Evolutionary conservation across 2,888 invertebrate genomes (phyloP).

Genomic region (Phytoseiulus persimilis): DNA sequence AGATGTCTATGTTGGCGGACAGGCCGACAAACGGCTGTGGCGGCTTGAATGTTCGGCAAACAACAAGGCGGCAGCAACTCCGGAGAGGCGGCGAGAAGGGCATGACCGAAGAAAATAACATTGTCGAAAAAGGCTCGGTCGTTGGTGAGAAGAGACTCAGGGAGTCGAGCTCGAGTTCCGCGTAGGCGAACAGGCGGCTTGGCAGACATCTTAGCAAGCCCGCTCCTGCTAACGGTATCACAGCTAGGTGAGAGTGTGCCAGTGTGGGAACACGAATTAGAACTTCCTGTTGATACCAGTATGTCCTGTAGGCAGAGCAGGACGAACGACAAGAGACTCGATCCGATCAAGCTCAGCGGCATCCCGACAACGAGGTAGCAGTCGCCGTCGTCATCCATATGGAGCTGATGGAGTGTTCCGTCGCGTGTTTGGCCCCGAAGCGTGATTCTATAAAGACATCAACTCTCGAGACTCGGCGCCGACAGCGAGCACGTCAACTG

Average conservation of each 20-base stretch:
- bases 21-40: too few species aligned
- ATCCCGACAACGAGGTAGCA: neutral
- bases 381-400: neutral
- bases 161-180: neutral
- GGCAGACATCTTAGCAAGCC: neutral
- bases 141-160: neutral
- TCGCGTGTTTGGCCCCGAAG: neutral
- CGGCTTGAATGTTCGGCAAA: neutral
- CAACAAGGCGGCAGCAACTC: neutral
- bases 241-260: neutral
- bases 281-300: neutral
- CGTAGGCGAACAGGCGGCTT: neutral
- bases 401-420: conserved; percentile 5
- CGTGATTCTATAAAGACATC: neutral
- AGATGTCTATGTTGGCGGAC: neutral
- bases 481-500: neutral
- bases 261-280: neutral
- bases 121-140: too few species aligned
- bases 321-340: neutral
- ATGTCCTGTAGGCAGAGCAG: neutral
- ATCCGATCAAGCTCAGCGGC: neutral
- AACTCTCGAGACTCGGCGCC: neutral
- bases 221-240: neutral
- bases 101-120: too few species aligned
- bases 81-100: too few species aligned